Evolutionary conservation across 2,113 vertebrate species (phyloP), one percentile per base, ranked within the genome.

Genomic region (Pogona vitticeps): DNA sequence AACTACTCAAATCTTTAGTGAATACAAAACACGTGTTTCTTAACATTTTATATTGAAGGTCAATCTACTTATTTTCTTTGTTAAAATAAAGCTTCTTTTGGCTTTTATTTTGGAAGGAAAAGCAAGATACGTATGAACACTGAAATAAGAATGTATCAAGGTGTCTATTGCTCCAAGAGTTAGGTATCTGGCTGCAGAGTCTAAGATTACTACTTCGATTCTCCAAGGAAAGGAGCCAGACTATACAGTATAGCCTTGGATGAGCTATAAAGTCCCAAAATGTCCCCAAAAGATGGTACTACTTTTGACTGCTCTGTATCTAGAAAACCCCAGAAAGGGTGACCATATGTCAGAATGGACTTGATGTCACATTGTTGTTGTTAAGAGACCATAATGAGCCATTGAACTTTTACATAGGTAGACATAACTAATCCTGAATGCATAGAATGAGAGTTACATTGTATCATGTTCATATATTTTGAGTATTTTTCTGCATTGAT

Each of bases 11-110:
- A 52, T 95, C 90, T 92, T 56, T 73, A 61, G 59, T 83, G 92
- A 95, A 94, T 93, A 73, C 76, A 90, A 87, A 93, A 18, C 68
- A 36, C 36, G 56, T n/a, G n/a, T n/a, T 91, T 63, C 76, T 76
- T 65, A 18, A 21, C 76, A 89, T 76, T 88, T 92, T 83, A 76
- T 77, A 76, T 23, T 75, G 82, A 80, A 85, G 86, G 81, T 83
- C 38, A 68, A 1, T 86, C 84, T 91, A 87, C 84, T 88, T 40
- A 88, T 83, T 21, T 68, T 1, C 59, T 9, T 88, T 33, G 12
- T 1, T 83, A 61, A 70, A 58, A 15, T 9, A 36, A 72, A 1
- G 36, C 8, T 17, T 38, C 33, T 38, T 17, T 13, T 9, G 26
- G 26, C 17, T 13, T 83, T 31, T 31, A 56, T 26, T 72, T 61